Percentiles rank a stretch among this genome's conserved stretches.
phyloP scores from a whole-genome alignment of 2,888 invertebrate genomes.

The Ornithoptera priamus region DNA sequence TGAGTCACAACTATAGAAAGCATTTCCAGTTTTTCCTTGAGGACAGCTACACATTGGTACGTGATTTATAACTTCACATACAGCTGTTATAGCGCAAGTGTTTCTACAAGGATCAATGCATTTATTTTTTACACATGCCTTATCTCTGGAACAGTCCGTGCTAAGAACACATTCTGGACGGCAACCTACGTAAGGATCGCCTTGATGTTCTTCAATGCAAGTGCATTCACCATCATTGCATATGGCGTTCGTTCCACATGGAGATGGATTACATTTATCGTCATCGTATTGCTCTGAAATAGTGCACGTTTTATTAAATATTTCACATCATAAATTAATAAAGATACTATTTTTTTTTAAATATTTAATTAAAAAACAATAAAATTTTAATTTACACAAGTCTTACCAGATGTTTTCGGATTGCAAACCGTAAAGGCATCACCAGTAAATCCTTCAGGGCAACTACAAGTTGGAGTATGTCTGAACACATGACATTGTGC shows the following conservation, averaged over 20 bases:
- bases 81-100: conserved; percentile 84
- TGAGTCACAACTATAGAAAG: conserved; percentile 82
- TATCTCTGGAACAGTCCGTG: conserved; percentile 82
- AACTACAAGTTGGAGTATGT: conserved; percentile 87
- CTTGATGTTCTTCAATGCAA: conserved; percentile 82
- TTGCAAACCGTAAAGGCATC: conserved; percentile 82
- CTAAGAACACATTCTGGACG: conserved; percentile 86
- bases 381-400: conserved; percentile 23
- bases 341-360: neutral
- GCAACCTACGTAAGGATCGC: conserved; percentile 85
- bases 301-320: conserved; percentile 10
- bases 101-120: conserved; percentile 85
- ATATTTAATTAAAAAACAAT: too few species aligned
- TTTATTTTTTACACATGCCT: conserved; percentile 84
- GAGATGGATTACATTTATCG: conserved; percentile 81
- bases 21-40: conserved; percentile 84
- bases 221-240: conserved; percentile 81
- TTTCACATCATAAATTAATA: neutral
- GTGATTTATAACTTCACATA: conserved; percentile 86
- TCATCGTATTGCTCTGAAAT: conserved; percentile 49
- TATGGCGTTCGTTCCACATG: conserved; percentile 83
- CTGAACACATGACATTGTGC: conserved; percentile 83
- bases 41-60: conserved; percentile 86
- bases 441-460: conserved; percentile 84
- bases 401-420: conserved; percentile 65